A percentile compares a stretch with the other conserved stretches of the same genome.
Evolutionary conservation across 2,113 vertebrate genomes (phyloP).

Genomic region (Lonchura striata): DNA sequence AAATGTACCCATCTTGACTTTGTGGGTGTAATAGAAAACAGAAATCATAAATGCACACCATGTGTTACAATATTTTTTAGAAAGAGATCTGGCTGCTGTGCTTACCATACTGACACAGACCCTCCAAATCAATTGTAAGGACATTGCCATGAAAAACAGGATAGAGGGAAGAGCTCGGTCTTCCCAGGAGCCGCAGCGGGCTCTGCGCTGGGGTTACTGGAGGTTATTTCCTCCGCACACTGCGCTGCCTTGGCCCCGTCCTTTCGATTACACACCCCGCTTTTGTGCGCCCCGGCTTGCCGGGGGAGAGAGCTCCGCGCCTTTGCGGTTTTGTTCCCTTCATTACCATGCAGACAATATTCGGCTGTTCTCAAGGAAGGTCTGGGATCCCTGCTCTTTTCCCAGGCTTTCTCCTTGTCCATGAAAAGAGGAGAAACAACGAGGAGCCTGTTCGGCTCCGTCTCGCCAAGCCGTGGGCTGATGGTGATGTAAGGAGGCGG

Average conservation of each 20-base stretch:
- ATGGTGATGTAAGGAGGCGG: constrained; percentile 74
- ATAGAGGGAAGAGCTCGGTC: not conserved
- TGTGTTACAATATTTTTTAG: not conserved
- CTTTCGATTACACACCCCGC: not conserved
- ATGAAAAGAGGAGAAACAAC: constrained; percentile 63
- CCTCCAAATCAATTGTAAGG: not conserved
- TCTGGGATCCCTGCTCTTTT: constrained; percentile 64
- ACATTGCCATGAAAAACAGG: not conserved
- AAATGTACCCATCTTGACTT: not conserved
- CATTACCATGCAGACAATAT: constrained; percentile 49
- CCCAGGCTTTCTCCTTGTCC: constrained; percentile 69
- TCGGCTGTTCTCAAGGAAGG: constrained; percentile 68
- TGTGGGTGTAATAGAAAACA: not conserved
- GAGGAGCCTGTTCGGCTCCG: constrained; percentile 58
- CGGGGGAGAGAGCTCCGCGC: not conserved
- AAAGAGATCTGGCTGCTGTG: not conserved
- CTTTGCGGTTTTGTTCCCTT: constrained; percentile 36
- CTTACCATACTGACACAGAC: not conserved
- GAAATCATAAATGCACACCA: not conserved
- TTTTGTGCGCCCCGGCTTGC: not conserved
- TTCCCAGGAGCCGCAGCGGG: not conserved
- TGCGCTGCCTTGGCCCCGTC: not conserved
- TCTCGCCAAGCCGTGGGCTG: constrained; percentile 64
- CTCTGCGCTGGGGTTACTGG: not conserved
- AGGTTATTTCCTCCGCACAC: not conserved